Conservation (phyloP, 2,888 invertebrate species). For the Lasioglossum lativentre region DNA sequence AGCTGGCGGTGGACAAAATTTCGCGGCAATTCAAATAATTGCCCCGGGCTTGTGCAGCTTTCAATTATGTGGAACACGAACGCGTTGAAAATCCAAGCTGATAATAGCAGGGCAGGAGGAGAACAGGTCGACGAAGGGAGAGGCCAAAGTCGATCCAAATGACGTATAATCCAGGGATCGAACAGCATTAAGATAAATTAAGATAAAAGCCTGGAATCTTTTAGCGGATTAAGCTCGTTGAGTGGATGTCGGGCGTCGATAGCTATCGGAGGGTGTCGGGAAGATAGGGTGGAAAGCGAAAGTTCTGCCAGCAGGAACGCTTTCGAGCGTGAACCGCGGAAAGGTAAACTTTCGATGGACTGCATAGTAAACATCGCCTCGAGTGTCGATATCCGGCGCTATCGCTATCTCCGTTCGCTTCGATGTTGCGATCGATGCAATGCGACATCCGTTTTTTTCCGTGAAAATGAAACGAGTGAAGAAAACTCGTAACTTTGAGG, state of each 20-base stretch:
- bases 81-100: neutral
- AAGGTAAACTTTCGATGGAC: constrained; percentile 17
- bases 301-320: neutral
- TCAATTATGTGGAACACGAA: neutral
- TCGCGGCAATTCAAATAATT: neutral
- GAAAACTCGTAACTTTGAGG: neutral
- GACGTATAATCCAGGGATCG: neutral
- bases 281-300: neutral
- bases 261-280: constrained; percentile 19
- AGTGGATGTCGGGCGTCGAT: constrained; percentile 48
- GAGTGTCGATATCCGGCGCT: constrained; percentile 30
- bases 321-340: neutral
- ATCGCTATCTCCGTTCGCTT: constrained; percentile 7
- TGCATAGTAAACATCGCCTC: constrained; percentile 35
- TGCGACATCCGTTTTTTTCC: neutral
- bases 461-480: neutral
- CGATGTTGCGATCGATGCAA: neutral
- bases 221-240: constrained; percentile 11
- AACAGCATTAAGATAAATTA: constrained; percentile 2
- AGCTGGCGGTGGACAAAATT: neutral
- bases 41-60: neutral
- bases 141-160: neutral
- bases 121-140: neutral
- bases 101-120: neutral
- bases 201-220: constrained; percentile 4